Evolutionary conservation across 1,140 invertebrate species (phyloP).

Genomic region (Varroa destructor): DNA sequence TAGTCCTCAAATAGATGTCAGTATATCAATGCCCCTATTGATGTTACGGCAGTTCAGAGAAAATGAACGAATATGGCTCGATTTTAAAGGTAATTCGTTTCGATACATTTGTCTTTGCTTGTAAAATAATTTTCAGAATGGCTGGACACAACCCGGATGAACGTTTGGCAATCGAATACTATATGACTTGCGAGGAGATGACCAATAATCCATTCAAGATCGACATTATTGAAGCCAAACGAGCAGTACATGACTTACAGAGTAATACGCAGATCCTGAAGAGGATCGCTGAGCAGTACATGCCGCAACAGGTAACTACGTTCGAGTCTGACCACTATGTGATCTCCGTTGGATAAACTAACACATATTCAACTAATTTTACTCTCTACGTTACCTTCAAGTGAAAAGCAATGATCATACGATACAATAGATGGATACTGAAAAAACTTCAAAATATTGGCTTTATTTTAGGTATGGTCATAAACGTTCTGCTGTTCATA

Average conservation of each 20-base stretch:
- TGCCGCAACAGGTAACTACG: constrained; percentile 40
- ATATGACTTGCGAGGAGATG: constrained; percentile 33
- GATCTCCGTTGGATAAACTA: constrained; percentile 55
- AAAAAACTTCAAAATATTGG: constrained; percentile 31
- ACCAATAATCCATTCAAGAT: constrained; percentile 39
- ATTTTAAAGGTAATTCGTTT: not conserved
- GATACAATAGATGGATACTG: constrained; percentile 36
- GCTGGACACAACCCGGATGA: constrained; percentile 13
- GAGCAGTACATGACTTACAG: constrained; percentile 55
- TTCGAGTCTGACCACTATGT: constrained; percentile 43
- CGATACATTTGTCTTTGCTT: constrained; percentile 34
- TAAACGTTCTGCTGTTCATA: constrained; percentile 28
- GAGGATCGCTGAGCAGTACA: constrained; percentile 51
- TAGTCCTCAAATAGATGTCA: too few relatives aligned
- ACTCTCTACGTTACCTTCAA: too few relatives aligned
- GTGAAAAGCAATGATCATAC: constrained; percentile 32
- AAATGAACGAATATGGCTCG: too few relatives aligned
- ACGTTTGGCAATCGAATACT: constrained; percentile 30
- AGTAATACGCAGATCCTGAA: constrained; percentile 50
- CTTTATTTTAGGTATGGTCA: constrained; percentile 23
- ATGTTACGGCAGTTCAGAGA: too few relatives aligned
- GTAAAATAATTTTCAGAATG: not conserved
- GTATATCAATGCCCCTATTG: too few relatives aligned
- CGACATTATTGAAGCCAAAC: constrained; percentile 56
- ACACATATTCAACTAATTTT: constrained; percentile 47